Percentiles rank a stretch among this genome's conserved stretches.
These are phyloP conservation scores for Chloromyia formosa DNA, from an alignment of 2,888 invertebrate species.

Conservation along the genomic window DNA sequence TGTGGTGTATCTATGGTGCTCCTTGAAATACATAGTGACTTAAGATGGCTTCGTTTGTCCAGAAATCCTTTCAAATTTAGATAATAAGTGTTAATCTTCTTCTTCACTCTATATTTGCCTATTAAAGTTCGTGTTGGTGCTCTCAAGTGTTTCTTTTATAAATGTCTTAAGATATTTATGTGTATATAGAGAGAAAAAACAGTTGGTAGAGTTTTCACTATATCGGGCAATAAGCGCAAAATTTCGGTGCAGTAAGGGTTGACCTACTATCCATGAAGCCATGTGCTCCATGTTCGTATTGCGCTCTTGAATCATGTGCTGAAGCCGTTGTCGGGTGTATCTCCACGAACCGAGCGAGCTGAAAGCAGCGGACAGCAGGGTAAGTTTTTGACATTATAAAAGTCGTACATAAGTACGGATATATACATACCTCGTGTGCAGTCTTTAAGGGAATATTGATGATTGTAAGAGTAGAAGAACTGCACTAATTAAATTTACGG, in stretches of 20 bases:
- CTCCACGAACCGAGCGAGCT: no score
- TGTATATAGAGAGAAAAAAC: not conserved
- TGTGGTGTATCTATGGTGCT: no score
- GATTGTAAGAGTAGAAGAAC: no score
- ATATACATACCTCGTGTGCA: no score
- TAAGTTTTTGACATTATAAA: no score
- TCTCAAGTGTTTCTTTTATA: slow-evolving; percentile 19
- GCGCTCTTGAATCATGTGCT: slow-evolving; percentile 19
- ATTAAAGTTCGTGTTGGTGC: slow-evolving; percentile 20
- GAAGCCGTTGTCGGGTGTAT: no score
- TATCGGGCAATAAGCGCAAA: slow-evolving; percentile 3
- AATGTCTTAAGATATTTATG: not conserved
- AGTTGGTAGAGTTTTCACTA: not conserved
- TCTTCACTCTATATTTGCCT: slow-evolving; percentile 2
- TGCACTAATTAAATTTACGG: slow-evolving; percentile 31
- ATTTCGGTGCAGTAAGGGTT: slow-evolving; percentile 35
- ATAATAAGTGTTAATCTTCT: slow-evolving; percentile 26
- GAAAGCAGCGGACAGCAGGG: no score
- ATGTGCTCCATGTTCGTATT: slow-evolving; percentile 9
- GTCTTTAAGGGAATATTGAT: no score
- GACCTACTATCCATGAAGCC: slow-evolving; percentile 28
- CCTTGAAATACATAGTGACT: no score
- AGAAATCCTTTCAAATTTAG: not conserved
- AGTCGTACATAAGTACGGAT: no score
- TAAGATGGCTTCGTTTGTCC: no score